A percentile compares a stretch with the other conserved stretches of the same genome.
Evolutionary conservation across 1,140 invertebrate genomes (phyloP).

Genomic region (Lerema accius): DNA sequence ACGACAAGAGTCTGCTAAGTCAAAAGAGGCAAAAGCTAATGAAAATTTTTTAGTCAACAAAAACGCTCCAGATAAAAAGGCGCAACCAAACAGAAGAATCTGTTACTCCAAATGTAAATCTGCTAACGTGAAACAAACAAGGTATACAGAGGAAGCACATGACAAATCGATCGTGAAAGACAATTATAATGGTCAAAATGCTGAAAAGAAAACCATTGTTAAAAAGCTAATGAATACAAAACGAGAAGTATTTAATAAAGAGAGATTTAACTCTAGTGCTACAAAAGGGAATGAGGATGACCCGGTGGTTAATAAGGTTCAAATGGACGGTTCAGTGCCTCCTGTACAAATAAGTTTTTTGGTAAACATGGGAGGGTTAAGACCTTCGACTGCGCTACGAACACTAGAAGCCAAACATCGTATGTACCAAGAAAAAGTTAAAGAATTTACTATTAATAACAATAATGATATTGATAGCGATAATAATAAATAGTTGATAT

Average conservation of each 20-base stretch:
- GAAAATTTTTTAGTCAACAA: slow-evolving; percentile 66
- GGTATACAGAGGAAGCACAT: slow-evolving; percentile 35
- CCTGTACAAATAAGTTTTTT: slow-evolving; percentile 67
- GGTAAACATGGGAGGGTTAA: slow-evolving; percentile 56
- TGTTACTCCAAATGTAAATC: slow-evolving; percentile 52
- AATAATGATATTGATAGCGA: slow-evolving; percentile 3
- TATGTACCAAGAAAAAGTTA: slow-evolving; percentile 71
- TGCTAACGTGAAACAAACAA: slow-evolving; percentile 38
- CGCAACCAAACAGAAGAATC: slow-evolving; percentile 40
- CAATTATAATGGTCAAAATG: slow-evolving; percentile 8
- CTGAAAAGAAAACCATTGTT: background rate
- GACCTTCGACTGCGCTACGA: slow-evolving; percentile 58
- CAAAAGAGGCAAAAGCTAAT: slow-evolving; percentile 35
- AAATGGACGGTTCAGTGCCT: slow-evolving; percentile 21
- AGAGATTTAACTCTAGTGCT: slow-evolving; percentile 12
- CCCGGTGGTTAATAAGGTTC: background rate
- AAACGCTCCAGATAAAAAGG: slow-evolving; percentile 44
- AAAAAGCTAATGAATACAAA: slow-evolving; percentile 12
- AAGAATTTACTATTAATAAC: slow-evolving; percentile 46
- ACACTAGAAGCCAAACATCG: slow-evolving; percentile 69
- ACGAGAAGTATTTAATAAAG: slow-evolving; percentile 8
- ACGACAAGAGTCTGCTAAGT: slow-evolving; percentile 28
- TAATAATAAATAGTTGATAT: slow-evolving; percentile 11
- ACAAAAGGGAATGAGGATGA: background rate
- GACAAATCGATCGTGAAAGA: slow-evolving; percentile 22